Base-by-base conservation (phyloP, 2,797 vertebrate genomes). In the Ceyx erithaca region DNA sequence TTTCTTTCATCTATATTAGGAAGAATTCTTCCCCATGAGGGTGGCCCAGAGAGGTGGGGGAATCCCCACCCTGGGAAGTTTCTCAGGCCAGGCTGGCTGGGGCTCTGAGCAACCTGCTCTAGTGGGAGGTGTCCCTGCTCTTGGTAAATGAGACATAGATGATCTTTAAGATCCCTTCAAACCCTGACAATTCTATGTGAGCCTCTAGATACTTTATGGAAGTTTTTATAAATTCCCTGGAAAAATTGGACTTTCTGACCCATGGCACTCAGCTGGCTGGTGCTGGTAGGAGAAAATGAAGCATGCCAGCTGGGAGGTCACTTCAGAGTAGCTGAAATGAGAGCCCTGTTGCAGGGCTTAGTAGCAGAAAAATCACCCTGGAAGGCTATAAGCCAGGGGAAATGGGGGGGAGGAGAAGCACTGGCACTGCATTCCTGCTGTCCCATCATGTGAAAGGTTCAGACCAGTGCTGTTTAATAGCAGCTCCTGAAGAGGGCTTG, bases 391-490 rank as follows among this genome's bases (percentile, higher is more conserved):
- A 76, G 35, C 26, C 75, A 70, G 61, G 12, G 26, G 21, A 81
- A 41, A 16, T 45, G 31, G 76, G 40, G 75, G 40, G 55, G n/a
- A 35, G 28, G 51, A 70, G 66, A 26, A 52, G 21, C 15, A 8
- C 30, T 80, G 15, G 40, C 30, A 63, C 11, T 48, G 35, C 33
- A 14, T 83, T 61, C 20, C 70, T 89, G 51, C 52, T 80, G 33
- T 70, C 5, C 35, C 8, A 1, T 67, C 41, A 8, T 1, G 0
- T 2, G 4, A 40, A 80, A 71, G 23, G 19, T 49, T 43, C 3
- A 2, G 18, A 33, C 35, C 16, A 22, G 3, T 63, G 63, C 52
- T 70, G 52, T 75, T 68, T 57, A 57, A 25, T 21, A 59, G n/a
- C 35, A 85, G 10, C 35, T 85, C 48, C 55, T 79, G 63, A 37